A percentile compares a stretch with the other conserved stretches of the same genome.
Evolutionary conservation across 2,797 vertebrate species (phyloP).

Genomic region (Rhinichthys osculus): DNA sequence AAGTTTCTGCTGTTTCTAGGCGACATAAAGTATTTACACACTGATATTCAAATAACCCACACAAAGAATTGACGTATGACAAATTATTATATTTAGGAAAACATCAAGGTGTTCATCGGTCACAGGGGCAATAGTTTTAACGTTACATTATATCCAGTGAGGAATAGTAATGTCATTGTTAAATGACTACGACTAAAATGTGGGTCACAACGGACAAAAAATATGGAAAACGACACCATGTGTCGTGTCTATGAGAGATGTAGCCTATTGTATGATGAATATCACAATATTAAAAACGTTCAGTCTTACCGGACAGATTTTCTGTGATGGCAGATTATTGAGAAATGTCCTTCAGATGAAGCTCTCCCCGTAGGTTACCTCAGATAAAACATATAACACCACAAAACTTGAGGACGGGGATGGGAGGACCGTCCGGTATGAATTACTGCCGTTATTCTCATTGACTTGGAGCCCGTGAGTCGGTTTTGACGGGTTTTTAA

Average conservation of each 20-base stretch:
- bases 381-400: slow-evolving; percentile 18
- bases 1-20: slow-evolving; percentile 50
- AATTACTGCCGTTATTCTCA: slow-evolving; percentile 29
- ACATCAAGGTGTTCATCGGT: neutral
- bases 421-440: slow-evolving; percentile 24
- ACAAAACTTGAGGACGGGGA: neutral
- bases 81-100: neutral
- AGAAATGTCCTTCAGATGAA: slow-evolving; percentile 38
- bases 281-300: neutral
- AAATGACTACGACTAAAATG: neutral
- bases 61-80: neutral
- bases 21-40: slow-evolving; percentile 23
- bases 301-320: slow-evolving; percentile 35
- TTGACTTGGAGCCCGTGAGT: slow-evolving; percentile 29
- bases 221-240: neutral
- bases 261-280: neutral
- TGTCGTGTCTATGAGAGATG: neutral
- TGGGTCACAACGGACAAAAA: neutral
- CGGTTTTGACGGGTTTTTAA: slow-evolving; percentile 58
- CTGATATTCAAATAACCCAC: neutral
- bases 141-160: neutral
- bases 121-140: neutral
- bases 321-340: slow-evolving; percentile 11
- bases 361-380: neutral
- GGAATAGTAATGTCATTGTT: neutral